Base-by-base conservation (phyloP, 2,797 vertebrate species). In the Mus caroli region DNA sequence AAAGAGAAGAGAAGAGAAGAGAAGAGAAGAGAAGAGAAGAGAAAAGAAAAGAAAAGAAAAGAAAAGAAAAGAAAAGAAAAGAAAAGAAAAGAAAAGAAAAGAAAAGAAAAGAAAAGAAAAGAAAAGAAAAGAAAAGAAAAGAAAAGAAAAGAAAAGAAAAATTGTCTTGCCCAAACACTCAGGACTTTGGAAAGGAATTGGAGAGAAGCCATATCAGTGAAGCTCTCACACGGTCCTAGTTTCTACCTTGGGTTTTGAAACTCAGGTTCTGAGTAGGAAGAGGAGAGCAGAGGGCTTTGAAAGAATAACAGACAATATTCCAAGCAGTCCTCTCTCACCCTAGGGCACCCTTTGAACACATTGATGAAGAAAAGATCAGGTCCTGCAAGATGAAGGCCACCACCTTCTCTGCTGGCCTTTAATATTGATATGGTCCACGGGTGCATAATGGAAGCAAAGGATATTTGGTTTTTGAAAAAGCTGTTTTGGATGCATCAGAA, bases 401-500 rank as follows among this genome's bases (percentile, higher is more conserved):
- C 86, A 64, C 77, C 77, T 28, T 80, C 28, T 50, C 17, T 73
- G 5, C 15, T 50, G 69, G 46, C n/a, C 40, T 80, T 91, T 58
- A 22, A 34, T 2, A 54, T 3, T 54, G 54, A 9, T 15, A 14
- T 54, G 26, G 5, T 64, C 46, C 50, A 75, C 4, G 28, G 24
- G 22, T 71, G 15, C 54, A 91, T 40, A 89, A 20, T 26, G 6
- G 46, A 50, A 85, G 50, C 54, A 89, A 69, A 78, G 58, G 50
- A 78, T 78, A 22, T 14, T 92, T 78, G 19, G 54, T 90, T 92
- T 92, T 93, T 84, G 92, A 46, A 92, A 91, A 92, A 85, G 86
- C 34, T 90, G 28, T 20, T 60, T 31, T 4, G 86, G 50, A 67
- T 1, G 56, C 31, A 31, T 88, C 34, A 89, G 77, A 26, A 93